A percentile compares a stretch with the other conserved stretches of the same genome.
Conservation (phyloP, 2,797 vertebrate species). For the Telmatherina bonti region DNA sequence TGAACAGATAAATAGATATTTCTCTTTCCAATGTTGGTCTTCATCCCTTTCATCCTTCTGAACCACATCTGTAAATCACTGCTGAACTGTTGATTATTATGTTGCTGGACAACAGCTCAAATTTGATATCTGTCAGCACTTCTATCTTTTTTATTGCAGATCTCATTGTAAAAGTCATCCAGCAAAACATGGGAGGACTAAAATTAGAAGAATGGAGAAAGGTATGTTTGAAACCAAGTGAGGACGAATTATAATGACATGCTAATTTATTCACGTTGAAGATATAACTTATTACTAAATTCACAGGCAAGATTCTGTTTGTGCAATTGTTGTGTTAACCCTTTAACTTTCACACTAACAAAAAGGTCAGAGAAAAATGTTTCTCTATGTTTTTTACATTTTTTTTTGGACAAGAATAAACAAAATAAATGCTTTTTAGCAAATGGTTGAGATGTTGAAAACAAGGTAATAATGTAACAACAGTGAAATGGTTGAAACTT, state of each 20-base stretch:
- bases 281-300: neutral
- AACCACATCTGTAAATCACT: constrained; percentile 12
- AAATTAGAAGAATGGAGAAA: constrained; percentile 83
- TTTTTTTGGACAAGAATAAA: too few species aligned
- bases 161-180: constrained; percentile 80
- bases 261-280: neutral
- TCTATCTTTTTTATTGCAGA: constrained; percentile 67
- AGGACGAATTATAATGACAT: neutral
- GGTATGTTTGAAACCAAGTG: constrained; percentile 62
- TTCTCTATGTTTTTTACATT: too few species aligned
- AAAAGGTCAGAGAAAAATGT: too few species aligned
- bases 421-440: too few species aligned
- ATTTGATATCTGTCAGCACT: neutral
- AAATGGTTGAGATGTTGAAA: too few species aligned
- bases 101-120: neutral
- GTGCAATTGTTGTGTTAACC: neutral
- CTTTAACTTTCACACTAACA: too few species aligned
- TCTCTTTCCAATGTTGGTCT: neutral
- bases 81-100: neutral
- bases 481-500: too few species aligned
- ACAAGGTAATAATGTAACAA: too few species aligned
- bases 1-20: constrained; percentile 43
- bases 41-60: neutral
- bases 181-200: constrained; percentile 82
- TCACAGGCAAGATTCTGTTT: neutral